Evolutionary conservation across 2,888 invertebrate species (phyloP).

Genomic region (Cactoblastis cactorum): DNA sequence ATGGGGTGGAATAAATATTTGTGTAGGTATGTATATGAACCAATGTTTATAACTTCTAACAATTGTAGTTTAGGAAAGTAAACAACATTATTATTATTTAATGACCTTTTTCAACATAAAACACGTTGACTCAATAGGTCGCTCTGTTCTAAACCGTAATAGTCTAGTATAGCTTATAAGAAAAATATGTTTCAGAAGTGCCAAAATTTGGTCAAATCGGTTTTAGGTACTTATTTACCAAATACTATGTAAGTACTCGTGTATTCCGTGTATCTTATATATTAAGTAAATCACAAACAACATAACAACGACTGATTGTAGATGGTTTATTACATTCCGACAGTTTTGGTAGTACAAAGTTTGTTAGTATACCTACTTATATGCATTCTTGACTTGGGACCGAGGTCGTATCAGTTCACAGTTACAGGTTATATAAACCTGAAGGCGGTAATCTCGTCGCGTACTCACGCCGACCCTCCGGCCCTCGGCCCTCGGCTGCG

Average conservation of each 20-base stretch:
- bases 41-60: conserved; percentile 47
- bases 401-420: conserved; percentile 45
- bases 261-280: too few species aligned
- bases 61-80: conserved; percentile 23
- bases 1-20: conserved; percentile 65
- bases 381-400: background rate
- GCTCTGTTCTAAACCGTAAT: too few species aligned
- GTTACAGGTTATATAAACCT: background rate
- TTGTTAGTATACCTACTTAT: background rate
- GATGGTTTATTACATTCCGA: too few species aligned
- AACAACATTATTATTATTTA: background rate
- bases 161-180: too few species aligned
- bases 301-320: too few species aligned
- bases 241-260: too few species aligned
- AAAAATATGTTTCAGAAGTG: too few species aligned
- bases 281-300: too few species aligned
- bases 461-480: conserved; percentile 56
- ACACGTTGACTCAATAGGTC: too few species aligned
- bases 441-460: conserved; percentile 57
- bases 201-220: too few species aligned
- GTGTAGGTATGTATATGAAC: conserved; percentile 52
- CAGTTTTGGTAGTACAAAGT: too few species aligned
- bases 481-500: conserved; percentile 29
- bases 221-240: too few species aligned
- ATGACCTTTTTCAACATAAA: background rate